A percentile compares a stretch with the other conserved stretches of the same genome.
These are phyloP conservation scores for Apistogramma diplotaenia DNA, from an alignment of 2,113 vertebrate genomes.

Conservation along the genomic window DNA sequence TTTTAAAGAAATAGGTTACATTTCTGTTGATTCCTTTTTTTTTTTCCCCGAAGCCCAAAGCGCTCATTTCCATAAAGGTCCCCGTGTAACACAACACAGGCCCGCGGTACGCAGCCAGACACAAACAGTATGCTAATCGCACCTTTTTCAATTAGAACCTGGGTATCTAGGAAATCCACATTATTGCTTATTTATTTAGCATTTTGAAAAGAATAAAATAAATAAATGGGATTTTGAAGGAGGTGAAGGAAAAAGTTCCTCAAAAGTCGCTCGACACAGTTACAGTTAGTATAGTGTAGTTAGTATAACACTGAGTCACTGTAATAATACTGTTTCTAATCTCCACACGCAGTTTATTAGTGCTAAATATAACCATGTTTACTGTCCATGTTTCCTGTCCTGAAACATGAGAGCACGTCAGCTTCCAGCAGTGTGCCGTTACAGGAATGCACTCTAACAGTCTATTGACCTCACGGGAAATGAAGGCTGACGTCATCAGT, in stretches of 20 bases:
- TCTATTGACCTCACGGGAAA: background rate
- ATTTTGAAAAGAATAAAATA: constrained; percentile 9
- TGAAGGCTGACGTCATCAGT: fast-evolving
- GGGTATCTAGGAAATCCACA: constrained; percentile 44
- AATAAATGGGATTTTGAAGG: constrained; percentile 24
- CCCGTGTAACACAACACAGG: constrained; percentile 28
- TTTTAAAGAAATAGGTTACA: constrained; percentile 58
- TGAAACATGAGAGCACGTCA: background rate
- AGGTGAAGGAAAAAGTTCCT: background rate
- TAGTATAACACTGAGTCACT: background rate
- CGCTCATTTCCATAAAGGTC: constrained; percentile 60
- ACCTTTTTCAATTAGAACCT: constrained; percentile 58
- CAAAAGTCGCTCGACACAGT: background rate
- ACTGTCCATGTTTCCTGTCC: fast-evolving
- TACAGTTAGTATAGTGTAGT: no score
- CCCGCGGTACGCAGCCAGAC: constrained; percentile 31
- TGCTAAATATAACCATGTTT: background rate
- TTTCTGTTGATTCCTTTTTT: constrained; percentile 42
- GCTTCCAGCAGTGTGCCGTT: background rate
- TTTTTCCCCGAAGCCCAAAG: background rate
- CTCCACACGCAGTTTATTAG: background rate
- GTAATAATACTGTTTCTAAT: background rate
- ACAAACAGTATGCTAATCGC: constrained; percentile 67
- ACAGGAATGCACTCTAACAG: fast-evolving
- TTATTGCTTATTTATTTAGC: constrained; percentile 37